Conservation (phyloP, 2,113 vertebrate genomes). For the Tympanuchus pallidicinctus region DNA sequence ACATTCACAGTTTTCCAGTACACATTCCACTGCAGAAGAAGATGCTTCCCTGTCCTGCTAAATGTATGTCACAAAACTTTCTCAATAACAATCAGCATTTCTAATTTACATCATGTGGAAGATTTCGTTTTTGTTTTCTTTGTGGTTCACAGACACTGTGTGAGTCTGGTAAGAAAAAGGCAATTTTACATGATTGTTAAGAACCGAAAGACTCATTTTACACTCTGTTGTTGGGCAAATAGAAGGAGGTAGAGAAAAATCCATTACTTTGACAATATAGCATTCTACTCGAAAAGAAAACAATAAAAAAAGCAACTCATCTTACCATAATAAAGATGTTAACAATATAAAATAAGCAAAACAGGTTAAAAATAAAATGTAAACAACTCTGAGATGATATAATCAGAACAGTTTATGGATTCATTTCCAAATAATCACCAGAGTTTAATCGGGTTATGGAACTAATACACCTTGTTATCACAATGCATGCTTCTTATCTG, state of each 20-base stretch:
- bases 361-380: slow-evolving; percentile 29
- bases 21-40: background rate
- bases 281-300: background rate
- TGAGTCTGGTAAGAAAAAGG: background rate
- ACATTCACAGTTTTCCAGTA: background rate
- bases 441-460: slow-evolving; percentile 6
- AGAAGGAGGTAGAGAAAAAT: background rate
- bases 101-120: background rate
- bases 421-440: slow-evolving; percentile 49
- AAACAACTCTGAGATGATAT: slow-evolving; percentile 3
- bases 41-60: background rate
- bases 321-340: background rate
- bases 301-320: background rate
- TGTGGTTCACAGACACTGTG: background rate
- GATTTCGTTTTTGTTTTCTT: background rate
- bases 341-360: background rate
- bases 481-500: background rate
- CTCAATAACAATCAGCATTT: background rate
- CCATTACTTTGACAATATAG: background rate
- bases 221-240: background rate
- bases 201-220: background rate
- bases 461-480: background rate
- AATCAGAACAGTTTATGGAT: slow-evolving; percentile 27
- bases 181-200: background rate
- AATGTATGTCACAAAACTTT: background rate